phyloP scores from a whole-genome alignment of 2,113 vertebrate genomes.

The Tragelaphus buxtoni region DNA sequence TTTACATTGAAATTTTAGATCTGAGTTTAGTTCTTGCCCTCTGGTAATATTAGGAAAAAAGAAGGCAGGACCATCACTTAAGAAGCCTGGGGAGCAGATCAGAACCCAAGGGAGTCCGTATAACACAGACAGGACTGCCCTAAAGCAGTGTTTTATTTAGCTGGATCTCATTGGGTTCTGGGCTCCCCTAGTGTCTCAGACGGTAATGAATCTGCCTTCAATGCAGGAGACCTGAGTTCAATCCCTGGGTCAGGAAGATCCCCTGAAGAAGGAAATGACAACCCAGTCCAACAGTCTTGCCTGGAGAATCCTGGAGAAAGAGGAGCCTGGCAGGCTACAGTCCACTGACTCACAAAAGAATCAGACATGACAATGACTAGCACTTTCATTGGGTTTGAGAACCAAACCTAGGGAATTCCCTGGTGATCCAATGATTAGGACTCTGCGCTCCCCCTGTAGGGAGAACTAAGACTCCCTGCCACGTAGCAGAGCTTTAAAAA shows the following conservation, averaged over 20 bases:
- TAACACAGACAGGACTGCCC: background rate
- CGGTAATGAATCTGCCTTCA: background rate
- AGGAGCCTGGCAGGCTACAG: background rate
- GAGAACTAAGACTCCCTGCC: background rate
- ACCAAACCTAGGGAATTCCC: background rate
- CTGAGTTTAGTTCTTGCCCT: background rate
- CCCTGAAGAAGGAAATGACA: background rate
- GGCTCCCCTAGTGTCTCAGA: background rate
- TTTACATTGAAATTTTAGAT: background rate
- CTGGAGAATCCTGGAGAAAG: background rate
- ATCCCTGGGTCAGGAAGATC: background rate
- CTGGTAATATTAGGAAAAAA: background rate
- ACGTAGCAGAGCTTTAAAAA: background rate
- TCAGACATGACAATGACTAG: background rate
- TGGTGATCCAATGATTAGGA: background rate
- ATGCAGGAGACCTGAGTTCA: background rate
- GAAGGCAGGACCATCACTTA: background rate
- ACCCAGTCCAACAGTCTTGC: background rate
- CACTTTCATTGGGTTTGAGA: background rate
- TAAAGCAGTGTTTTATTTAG: background rate
- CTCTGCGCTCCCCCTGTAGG: background rate
- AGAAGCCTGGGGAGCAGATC: background rate
- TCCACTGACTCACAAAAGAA: background rate
- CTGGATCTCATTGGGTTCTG: background rate
- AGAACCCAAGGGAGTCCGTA: background rate